Evolutionary conservation across 1,140 invertebrate genomes (phyloP), one percentile per base, ranked within the genome.

Genomic region (Neodiprion virginianus): DNA sequence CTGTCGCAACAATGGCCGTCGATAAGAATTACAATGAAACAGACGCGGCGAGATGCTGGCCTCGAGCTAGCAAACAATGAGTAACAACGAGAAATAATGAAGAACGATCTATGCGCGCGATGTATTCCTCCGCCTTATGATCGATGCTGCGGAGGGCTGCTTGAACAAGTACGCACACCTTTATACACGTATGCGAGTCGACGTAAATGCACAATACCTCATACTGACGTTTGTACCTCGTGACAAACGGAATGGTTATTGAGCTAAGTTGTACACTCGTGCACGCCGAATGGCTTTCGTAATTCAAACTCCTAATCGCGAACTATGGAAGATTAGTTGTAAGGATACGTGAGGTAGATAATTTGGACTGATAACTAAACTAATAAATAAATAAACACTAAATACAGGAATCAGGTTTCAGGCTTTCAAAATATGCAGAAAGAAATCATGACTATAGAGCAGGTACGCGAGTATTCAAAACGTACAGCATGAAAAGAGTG

Each of bases 231-330:
- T 68, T 76, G 21, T 50, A 69, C 48, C 14, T 23, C 65, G 72
- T 70, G 74, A 77, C 73, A 73, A 61, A 67, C 66, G 71, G 72
- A 77, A 75, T 67, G 74, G 71, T 72, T 74, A 75, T 77, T 77
- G 67, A 77, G 68, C 73, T 66, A 69, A 73, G 72, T 70, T 77
- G 72, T 77, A 77, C 72, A 67, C 67, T 66, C 69, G 17, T 47
- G n/a, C 14, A 28, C 23, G 70, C 72, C 10, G 21, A n/a, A 69
- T 48, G 49, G 23, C 68, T 69, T 1, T 48, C 1, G 11, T 69
- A 0, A 69, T 48, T 12, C 68, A 69, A 7, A 40, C 23, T 69
- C 17, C 7, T 1, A 69, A 21, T 10, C 67, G 4, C 17, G 7
- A 69, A 40, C 23, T 28, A 12, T 28, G 14, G 14, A 7, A 0